Evolutionary conservation across 37 sponge, comb jelly and placozoan species (phyloP), one percentile per base, ranked within the genome.

Genomic region (Agelas oroides): DNA sequence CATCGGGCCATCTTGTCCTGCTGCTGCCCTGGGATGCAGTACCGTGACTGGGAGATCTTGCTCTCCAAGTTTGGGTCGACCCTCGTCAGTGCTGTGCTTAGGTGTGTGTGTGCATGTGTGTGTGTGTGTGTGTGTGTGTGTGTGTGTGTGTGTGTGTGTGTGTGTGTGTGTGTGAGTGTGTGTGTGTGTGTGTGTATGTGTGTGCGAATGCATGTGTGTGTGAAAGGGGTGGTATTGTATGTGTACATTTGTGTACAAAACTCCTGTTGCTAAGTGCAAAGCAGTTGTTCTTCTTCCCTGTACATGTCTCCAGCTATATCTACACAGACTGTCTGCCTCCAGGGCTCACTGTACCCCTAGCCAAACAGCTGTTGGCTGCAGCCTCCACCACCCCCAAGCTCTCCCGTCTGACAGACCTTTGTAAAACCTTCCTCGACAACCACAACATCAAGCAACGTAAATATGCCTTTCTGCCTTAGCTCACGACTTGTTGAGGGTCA

Each of bases 1-100:
- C 86, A 91, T 52, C 59, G 82, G 1, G 34, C 65, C 12, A 76
- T 90, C 25, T 56, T 90, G 70, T 33, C 74, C 18, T 32, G 58
- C 15, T 31, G 66, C 52, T 73, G 33, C 23, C 64, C 74, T 37
- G 59, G 46, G 14, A 73, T 91, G 71, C n/a, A 24, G 40, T 85
- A 81, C 46, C 36, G 83, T 5, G 91, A 91, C 30, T 85, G 86
- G 86, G 82, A 86, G 71, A 38, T 81, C 24, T 21, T 79, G 17
- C 57, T 83, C 30, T 24, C 80, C 6, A 28, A 55, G 3, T 16
- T 84, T 17, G 70, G 69, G 37, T 16, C 84, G 1, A 38, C 35
- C 5, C 30, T 73, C 0, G 35, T 78, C 40, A 52, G 53, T 21
- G 68, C 76, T 32, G 79, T 84, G 19, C 74, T 89, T 20, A 57